These are phyloP conservation scores for Buceros bicornis DNA, from an alignment of 2,797 vertebrate genomes.

Conservation along the genomic window DNA sequence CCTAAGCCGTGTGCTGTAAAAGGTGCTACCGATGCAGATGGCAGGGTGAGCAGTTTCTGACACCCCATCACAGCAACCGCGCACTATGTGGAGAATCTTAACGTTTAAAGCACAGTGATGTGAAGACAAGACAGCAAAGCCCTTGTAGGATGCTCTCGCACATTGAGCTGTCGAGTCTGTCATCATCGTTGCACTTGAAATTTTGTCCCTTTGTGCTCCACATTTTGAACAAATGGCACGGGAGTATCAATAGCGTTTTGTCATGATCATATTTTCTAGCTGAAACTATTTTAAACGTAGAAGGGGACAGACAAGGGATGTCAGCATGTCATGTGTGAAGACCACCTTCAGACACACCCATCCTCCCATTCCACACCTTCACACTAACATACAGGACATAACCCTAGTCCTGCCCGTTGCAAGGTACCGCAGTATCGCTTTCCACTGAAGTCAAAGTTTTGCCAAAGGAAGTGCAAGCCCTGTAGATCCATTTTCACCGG, in stretches of 20 bases:
- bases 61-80: neutral
- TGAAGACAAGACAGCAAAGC: neutral
- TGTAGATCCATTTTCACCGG: constrained; percentile 38
- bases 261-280: neutral
- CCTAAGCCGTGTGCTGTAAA: neutral
- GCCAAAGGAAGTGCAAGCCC: constrained; percentile 21
- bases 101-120: neutral
- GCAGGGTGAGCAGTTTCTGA: neutral
- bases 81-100: neutral
- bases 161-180: neutral
- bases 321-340: neutral
- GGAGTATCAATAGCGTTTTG: neutral
- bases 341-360: neutral
- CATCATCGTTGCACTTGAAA: neutral
- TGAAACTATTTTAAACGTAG: neutral
- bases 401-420: neutral
- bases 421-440: neutral
- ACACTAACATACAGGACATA: neutral
- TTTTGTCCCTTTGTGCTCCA: neutral
- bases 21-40: neutral
- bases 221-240: neutral
- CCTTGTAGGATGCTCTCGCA: neutral
- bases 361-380: neutral
- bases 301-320: neutral
- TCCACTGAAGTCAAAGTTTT: neutral